Percentiles rank a stretch among this genome's conserved stretches.
Conservation (phyloP, 1,140 invertebrate species). For the Parasteatoda tepidariorum region DNA sequence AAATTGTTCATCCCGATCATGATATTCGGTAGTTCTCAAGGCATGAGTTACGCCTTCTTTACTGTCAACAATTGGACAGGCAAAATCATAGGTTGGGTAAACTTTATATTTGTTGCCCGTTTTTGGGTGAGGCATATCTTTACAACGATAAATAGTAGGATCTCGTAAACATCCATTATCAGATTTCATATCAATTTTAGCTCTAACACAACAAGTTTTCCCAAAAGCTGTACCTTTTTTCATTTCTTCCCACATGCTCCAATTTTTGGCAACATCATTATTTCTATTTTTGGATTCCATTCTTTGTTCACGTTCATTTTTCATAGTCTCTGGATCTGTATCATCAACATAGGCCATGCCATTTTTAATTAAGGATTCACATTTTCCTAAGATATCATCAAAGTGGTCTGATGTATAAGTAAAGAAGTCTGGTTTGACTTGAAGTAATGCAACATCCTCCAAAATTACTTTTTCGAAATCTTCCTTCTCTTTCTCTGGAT, state of each 20-base stretch:
- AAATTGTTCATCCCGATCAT: constrained; percentile 97
- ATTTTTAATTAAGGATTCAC: constrained; percentile 88
- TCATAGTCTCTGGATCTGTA: constrained; percentile 94
- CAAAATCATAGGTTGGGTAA: constrained; percentile 99
- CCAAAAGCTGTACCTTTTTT: constrained; percentile 83
- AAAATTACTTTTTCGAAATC: constrained; percentile 97
- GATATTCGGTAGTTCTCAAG: constrained; percentile 97
- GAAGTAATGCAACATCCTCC: constrained; percentile 90
- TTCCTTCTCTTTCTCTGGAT: constrained; percentile 98
- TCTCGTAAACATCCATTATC: constrained; percentile 97
- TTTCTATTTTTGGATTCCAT: constrained; percentile 86
- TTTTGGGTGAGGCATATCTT: constrained; percentile 90
- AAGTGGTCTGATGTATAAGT: constrained; percentile 98
- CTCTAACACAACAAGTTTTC: constrained; percentile 90
- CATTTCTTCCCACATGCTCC: constrained; percentile 96
- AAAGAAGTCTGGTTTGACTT: constrained; percentile 93
- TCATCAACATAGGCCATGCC: constrained; percentile 97
- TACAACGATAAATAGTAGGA: constrained; percentile 99
- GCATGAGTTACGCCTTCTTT: constrained; percentile 98
- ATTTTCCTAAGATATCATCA: constrained; percentile 87
- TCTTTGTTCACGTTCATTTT: constrained; percentile 90
- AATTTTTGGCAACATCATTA: constrained; percentile 87
- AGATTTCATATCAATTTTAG: constrained; percentile 98
- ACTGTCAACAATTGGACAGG: constrained; percentile 98
- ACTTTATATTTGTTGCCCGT: constrained; percentile 97